phyloP scores from a whole-genome alignment of 2,797 vertebrate species.

The Manis crassicaudata region DNA sequence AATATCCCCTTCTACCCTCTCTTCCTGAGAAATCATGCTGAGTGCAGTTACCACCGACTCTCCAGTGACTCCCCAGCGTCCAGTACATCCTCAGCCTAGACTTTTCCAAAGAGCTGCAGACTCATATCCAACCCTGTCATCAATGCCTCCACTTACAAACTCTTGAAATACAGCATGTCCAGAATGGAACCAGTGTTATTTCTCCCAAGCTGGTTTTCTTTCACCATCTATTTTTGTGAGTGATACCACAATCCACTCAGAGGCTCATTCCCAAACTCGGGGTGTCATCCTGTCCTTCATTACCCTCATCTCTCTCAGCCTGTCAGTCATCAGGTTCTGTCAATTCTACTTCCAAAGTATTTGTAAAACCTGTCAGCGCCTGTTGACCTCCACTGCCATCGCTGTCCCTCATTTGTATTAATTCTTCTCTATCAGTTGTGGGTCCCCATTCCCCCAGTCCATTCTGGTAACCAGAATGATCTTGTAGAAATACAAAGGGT shows the following conservation, averaged over 20 bases:
- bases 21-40: neutral
- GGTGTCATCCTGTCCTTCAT: neutral
- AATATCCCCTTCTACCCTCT: neutral
- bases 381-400: neutral
- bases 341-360: neutral
- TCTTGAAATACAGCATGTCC: neutral
- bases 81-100: neutral
- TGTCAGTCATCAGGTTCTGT: neutral
- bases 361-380: neutral
- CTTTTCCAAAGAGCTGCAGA: neutral
- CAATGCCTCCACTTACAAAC: neutral
- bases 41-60: neutral
- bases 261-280: neutral
- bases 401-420: neutral
- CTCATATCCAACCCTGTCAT: no score
- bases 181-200: neutral
- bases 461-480: neutral
- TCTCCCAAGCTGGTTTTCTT: neutral
- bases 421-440: no score
- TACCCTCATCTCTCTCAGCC: neutral
- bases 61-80: neutral
- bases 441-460: no score
- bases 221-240: neutral
- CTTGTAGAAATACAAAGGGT: neutral
- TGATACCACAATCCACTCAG: neutral